phyloP scores from a whole-genome alignment of 2,797 vertebrate genomes.

The Syngnathus rostellatus region DNA sequence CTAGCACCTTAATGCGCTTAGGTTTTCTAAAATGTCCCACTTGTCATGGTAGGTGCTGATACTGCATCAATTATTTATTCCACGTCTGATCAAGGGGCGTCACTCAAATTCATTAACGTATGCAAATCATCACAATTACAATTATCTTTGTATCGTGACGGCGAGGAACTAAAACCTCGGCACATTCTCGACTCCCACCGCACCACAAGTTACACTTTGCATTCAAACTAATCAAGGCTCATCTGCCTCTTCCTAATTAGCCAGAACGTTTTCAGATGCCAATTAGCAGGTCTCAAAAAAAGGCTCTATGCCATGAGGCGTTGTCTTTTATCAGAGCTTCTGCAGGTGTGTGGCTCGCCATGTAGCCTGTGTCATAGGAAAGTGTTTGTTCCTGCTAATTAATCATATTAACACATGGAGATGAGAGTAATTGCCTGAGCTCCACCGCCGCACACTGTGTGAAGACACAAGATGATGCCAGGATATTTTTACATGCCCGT shows the following conservation, averaged over 20 bases:
- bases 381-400: slow-evolving; percentile 79
- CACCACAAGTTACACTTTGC: slow-evolving; percentile 68
- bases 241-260: slow-evolving; percentile 77
- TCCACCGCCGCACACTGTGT: slow-evolving; percentile 64
- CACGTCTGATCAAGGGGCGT: slow-evolving; percentile 68
- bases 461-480: slow-evolving; percentile 50
- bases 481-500: slow-evolving; percentile 53
- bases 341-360: slow-evolving; percentile 72
- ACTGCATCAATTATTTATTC: slow-evolving; percentile 73
- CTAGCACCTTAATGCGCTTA: slow-evolving; percentile 61
- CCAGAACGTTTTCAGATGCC: slow-evolving; percentile 73
- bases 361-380: slow-evolving; percentile 69
- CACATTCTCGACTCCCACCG: slow-evolving; percentile 63
- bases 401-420: slow-evolving; percentile 81
- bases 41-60: slow-evolving; percentile 65
- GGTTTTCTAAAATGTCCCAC: slow-evolving; percentile 57
- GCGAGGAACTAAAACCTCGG: slow-evolving; percentile 67
- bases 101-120: slow-evolving; percentile 76
- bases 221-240: slow-evolving; percentile 76
- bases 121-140: slow-evolving; percentile 77
- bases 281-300: slow-evolving; percentile 75
- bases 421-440: slow-evolving; percentile 74
- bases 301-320: slow-evolving; percentile 69
- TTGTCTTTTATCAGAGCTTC: slow-evolving; percentile 69
- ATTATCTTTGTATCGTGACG: slow-evolving; percentile 72